phyloP scores from a whole-genome alignment of 2,113 vertebrate species.

The Reinhardtius hippoglossoides region DNA sequence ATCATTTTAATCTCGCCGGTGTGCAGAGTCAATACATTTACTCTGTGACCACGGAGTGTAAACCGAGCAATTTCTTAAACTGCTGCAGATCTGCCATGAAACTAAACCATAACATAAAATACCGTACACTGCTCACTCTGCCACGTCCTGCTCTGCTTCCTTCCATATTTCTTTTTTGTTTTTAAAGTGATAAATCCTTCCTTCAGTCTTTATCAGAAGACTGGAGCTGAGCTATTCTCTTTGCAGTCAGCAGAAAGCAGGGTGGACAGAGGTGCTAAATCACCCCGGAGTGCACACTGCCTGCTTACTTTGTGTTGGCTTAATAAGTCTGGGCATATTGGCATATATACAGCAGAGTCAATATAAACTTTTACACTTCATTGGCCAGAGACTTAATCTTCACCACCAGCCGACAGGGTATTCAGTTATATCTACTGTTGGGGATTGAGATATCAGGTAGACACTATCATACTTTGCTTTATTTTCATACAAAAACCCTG shows the following conservation, averaged over 20 bases:
- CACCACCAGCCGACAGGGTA: constrained; percentile 15
- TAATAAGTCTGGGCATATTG: constrained; percentile 75
- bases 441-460: constrained; percentile 28
- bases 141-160: constrained; percentile 28
- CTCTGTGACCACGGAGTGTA: not conserved
- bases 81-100: constrained; percentile 40
- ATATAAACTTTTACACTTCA: constrained; percentile 72
- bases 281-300: constrained; percentile 48
- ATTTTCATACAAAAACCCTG: not conserved
- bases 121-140: constrained; percentile 27
- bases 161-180: constrained; percentile 10
- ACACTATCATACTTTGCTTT: not conserved
- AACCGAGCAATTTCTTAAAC: constrained; percentile 29
- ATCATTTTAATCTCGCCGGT: constrained; percentile 3
- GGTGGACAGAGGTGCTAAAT: constrained; percentile 68
- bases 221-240: constrained; percentile 62
- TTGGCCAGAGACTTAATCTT: constrained; percentile 64
- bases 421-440: constrained; percentile 42
- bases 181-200: constrained; percentile 64
- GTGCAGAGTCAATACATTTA: constrained; percentile 26
- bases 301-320: constrained; percentile 68
- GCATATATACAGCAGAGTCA: constrained; percentile 67
- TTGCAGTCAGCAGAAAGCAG: constrained; percentile 70
- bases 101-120: constrained; percentile 30
- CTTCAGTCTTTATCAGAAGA: constrained; percentile 62